A percentile compares a stretch with the other conserved stretches of the same genome.
Evolutionary conservation across 2,113 vertebrate genomes (phyloP).

Genomic region (Delphinapterus leucas): DNA sequence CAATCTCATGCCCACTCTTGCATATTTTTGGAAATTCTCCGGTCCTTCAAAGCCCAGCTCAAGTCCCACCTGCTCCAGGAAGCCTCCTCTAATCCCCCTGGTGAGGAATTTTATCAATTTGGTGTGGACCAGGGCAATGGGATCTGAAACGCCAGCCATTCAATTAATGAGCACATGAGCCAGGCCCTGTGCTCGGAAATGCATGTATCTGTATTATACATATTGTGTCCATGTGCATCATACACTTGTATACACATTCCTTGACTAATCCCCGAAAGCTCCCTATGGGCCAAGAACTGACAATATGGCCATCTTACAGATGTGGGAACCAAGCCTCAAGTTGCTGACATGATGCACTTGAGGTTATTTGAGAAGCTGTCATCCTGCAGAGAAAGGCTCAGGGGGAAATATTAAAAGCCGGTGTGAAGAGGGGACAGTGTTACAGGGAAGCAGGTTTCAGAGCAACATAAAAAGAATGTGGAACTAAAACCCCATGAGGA

Average conservation of each 20-base stretch:
- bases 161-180: not conserved
- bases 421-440: too few relatives aligned
- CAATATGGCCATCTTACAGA: not conserved
- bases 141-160: not conserved
- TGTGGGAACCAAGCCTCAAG: not conserved
- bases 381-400: not conserved
- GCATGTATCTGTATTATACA: fast-evolving
- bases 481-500: not conserved
- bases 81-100: not conserved
- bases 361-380: not conserved
- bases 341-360: fast-evolving
- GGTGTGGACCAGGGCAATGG: not conserved
- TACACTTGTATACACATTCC: not conserved
- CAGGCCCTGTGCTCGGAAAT: not conserved
- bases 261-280: not conserved
- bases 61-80: not conserved
- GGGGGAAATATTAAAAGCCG: not conserved
- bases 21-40: not conserved
- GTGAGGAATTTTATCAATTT: not conserved
- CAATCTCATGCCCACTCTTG: not conserved
- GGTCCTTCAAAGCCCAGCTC: not conserved
- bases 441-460: not conserved
- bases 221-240: not conserved
- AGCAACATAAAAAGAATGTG: not conserved
- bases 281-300: not conserved